Percentiles rank a stretch among this genome's conserved stretches.
Evolutionary conservation across 2,113 vertebrate genomes (phyloP).

Genomic region (Hippocampus comes): DNA sequence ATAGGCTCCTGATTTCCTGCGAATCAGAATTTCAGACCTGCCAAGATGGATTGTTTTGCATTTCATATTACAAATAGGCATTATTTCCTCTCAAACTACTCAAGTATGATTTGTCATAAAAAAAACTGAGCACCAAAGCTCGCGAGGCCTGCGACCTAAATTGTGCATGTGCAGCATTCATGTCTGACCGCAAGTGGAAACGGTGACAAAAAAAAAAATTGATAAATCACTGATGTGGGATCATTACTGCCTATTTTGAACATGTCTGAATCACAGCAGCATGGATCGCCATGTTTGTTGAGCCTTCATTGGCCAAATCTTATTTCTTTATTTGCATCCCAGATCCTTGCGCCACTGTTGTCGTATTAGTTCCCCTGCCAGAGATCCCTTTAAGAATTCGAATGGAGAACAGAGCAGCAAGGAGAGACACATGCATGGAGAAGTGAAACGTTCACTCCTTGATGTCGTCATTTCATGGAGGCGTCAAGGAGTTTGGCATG

Average conservation of each 20-base stretch:
- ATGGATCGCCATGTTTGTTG: background rate
- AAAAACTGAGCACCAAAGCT: background rate
- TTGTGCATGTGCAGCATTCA: background rate
- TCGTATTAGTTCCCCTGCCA: background rate
- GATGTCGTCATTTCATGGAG: too few relatives aligned
- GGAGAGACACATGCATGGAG: background rate
- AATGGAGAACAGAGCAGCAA: background rate
- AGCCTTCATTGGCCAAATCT: background rate
- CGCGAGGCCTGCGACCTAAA: background rate
- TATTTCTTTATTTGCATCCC: background rate
- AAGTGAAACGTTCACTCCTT: background rate
- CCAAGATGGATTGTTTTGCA: background rate
- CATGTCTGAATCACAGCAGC: too few relatives aligned
- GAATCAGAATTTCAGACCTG: background rate
- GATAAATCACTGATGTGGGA: too few relatives aligned
- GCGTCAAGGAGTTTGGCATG: too few relatives aligned
- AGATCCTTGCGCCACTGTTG: background rate
- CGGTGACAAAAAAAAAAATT: background rate
- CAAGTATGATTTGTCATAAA: background rate
- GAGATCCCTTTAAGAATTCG: too few relatives aligned
- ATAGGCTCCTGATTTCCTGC: background rate
- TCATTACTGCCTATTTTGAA: too few relatives aligned
- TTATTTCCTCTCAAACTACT: background rate
- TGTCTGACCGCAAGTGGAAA: background rate
- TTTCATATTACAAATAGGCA: background rate